Conservation (phyloP, 2,888 invertebrate genomes). For the Dorcus hopei region DNA sequence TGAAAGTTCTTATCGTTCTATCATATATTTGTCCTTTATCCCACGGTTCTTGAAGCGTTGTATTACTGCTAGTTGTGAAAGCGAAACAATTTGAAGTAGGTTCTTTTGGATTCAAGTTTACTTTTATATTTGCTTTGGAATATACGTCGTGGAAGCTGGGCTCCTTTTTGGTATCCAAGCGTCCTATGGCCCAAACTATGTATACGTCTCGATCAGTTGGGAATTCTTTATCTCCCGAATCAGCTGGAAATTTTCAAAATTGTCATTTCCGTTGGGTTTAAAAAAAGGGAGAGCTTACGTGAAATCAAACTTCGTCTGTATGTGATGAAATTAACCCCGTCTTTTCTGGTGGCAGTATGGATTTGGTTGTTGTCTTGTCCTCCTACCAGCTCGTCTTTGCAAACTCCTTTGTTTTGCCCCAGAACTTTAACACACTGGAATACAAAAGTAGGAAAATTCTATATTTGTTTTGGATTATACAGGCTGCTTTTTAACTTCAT, state of each 20-base stretch:
- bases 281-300: constrained; percentile 51
- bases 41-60: constrained; percentile 53
- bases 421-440: constrained; percentile 78
- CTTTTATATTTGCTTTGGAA: constrained; percentile 65
- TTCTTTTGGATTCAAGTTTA: constrained; percentile 65
- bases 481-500: no score
- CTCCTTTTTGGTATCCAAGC: constrained; percentile 71
- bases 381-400: constrained; percentile 78
- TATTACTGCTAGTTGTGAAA: constrained; percentile 57
- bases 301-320: constrained; percentile 75
- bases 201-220: constrained; percentile 59
- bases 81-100: constrained; percentile 69
- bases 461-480: no score
- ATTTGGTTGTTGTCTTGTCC: constrained; percentile 80
- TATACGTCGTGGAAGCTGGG: constrained; percentile 82
- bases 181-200: constrained; percentile 82
- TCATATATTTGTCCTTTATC: constrained; percentile 64
- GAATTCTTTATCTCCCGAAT: constrained; percentile 73
- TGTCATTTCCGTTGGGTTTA: not conserved
- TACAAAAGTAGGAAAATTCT: not conserved
- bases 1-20: constrained; percentile 72
- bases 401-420: constrained; percentile 83
- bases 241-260: constrained; percentile 54
- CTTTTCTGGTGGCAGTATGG: constrained; percentile 66
- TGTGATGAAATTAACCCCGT: constrained; percentile 75